Evolutionary conservation across 1,140 invertebrate genomes (phyloP).

Genomic region (Leguminivora glycinivorella): DNA sequence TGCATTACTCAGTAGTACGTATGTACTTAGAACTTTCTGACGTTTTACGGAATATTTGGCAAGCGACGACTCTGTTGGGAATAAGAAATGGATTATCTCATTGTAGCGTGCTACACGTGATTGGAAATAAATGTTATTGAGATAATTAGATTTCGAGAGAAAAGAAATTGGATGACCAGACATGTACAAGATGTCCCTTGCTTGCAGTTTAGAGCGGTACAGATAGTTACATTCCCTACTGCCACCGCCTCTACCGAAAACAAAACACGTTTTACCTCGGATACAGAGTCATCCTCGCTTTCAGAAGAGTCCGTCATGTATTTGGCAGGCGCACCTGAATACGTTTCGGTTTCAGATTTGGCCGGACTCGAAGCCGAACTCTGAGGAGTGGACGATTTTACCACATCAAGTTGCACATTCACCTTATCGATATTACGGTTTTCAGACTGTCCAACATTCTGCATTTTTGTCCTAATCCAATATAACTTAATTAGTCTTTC

Average conservation of each 20-base stretch:
- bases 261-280: conserved; percentile 87
- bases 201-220: conserved; percentile 74
- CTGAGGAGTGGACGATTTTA: conserved; percentile 79
- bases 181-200: conserved; percentile 78
- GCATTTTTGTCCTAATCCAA: conserved; percentile 89
- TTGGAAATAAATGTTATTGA: conserved; percentile 46
- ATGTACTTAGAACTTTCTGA: conserved; percentile 78
- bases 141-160: conserved; percentile 47
- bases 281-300: conserved; percentile 95
- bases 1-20: conserved; percentile 76
- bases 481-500: conserved; percentile 79
- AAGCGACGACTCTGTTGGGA: conserved; percentile 70
- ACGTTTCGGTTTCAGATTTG: conserved; percentile 88
- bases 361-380: conserved; percentile 81
- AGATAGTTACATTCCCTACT: conserved; percentile 77
- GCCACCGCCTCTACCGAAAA: conserved; percentile 77
- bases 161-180: conserved; percentile 62
- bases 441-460: conserved; percentile 92
- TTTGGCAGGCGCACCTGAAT: conserved; percentile 86
- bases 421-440: conserved; percentile 88
- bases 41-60: conserved; percentile 79
- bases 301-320: conserved; percentile 94
- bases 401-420: conserved; percentile 80
- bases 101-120: conserved; percentile 55
- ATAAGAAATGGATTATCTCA: conserved; percentile 58